phyloP scores from a whole-genome alignment of 2,113 vertebrate genomes.

The Muntiacus muntjak region DNA sequence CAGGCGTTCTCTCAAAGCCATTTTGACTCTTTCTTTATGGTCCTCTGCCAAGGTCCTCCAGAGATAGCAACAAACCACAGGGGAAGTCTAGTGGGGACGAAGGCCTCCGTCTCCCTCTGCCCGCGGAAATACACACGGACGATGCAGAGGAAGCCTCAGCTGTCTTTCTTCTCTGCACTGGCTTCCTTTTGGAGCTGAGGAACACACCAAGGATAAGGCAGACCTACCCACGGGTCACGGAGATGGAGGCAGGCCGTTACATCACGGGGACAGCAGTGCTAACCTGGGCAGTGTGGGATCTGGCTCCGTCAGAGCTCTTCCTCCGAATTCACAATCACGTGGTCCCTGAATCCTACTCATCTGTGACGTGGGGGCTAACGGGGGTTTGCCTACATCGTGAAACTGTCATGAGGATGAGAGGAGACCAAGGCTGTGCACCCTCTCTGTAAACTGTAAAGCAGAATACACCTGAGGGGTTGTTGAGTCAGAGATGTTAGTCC shows the following conservation, averaged over 20 bases:
- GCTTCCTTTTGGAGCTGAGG: not conserved
- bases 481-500: not conserved
- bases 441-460: not conserved
- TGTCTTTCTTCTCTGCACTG: not conserved
- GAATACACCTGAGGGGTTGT: accelerated
- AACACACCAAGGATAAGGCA: not conserved
- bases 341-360: not conserved
- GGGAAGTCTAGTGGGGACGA: too few species aligned
- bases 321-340: not conserved
- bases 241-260: not conserved
- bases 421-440: not conserved
- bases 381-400: not conserved
- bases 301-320: not conserved
- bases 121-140: not conserved
- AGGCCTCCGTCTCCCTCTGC: not conserved
- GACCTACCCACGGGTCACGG: too few species aligned
- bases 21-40: not conserved
- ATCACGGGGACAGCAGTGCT: accelerated
- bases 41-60: not conserved
- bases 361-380: not conserved
- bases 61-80: not conserved
- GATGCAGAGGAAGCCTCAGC: not conserved
- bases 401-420: not conserved
- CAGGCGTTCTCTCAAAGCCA: not conserved
- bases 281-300: not conserved